Base-by-base conservation (phyloP, 2,888 invertebrate species). In the Brachyptera putata region DNA sequence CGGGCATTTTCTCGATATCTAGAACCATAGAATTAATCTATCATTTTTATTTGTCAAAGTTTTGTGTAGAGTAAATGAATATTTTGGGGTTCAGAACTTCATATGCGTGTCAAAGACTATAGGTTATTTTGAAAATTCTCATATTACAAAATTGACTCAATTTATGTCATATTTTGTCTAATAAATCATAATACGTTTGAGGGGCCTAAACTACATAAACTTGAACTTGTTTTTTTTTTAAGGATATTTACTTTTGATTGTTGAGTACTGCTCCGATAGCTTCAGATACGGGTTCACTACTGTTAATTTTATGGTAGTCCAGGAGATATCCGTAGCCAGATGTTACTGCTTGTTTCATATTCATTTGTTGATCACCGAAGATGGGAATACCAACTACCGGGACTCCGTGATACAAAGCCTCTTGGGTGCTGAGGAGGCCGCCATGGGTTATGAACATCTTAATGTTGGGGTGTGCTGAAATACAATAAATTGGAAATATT, bases 401-500 rank as follows among this genome's bases (percentile, higher is more conserved):
- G 34, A 76, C 77, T 24, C 72, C 74, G 41, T 74, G 73, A 61
- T 76, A 72, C 22, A 80, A 73, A 0, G 82, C 75, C 69, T 84
- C 84, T 62, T 78, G 78, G 11, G 78, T 73, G 61, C 81, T 80
- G 66, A 82, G 74, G 46, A 81, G 72, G 0, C 83, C 84, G 30
- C 81, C 82, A 67, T 83, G 80, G 13, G 80, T 81, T 61, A 84
- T 78, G 63, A 84, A 83, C 0, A 79, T 68, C 64, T 76, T 78
- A 1, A 81, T 74, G 60, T 80, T 80, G 1, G 74, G 73, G 70
- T 84, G 82, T 1, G 76, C 75, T 9, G 57, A 4, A 46, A 46
- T 2, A 43, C n/a, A n/a, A n/a, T n/a, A n/a, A n/a, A n/a, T n/a
- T n/a, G n/a, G n/a, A n/a, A n/a, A n/a, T n/a, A n/a, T n/a, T n/a